These are phyloP conservation scores for Tachypleus tridentatus DNA, from an alignment of 1,140 invertebrate genomes.

Conservation along the genomic window DNA sequence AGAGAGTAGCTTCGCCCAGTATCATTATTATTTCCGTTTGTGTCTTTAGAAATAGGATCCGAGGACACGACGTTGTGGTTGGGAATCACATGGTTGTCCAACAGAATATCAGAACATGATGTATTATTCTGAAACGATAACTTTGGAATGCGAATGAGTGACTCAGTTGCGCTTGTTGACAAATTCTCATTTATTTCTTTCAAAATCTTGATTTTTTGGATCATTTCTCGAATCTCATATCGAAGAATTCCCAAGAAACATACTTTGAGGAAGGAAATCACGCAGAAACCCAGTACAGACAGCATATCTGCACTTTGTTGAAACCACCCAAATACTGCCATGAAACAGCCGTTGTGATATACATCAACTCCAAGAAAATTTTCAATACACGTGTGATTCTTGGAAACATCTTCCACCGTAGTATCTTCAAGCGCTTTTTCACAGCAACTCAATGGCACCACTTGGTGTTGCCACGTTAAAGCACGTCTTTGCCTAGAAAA, in stretches of 20 bases:
- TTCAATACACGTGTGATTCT: slow-evolving; percentile 13
- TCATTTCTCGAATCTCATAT: slow-evolving; percentile 77
- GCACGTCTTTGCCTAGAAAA: slow-evolving; percentile 5
- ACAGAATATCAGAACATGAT: too few relatives aligned
- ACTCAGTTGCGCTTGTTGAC: not conserved
- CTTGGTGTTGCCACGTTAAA: slow-evolving; percentile 5
- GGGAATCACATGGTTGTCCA: too few relatives aligned
- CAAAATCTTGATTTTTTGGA: slow-evolving; percentile 64
- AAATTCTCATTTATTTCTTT: slow-evolving; percentile 32
- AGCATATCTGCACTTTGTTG: slow-evolving; percentile 62
- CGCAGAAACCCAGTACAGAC: slow-evolving; percentile 75
- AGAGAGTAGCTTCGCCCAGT: too few relatives aligned
- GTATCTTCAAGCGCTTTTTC: not conserved
- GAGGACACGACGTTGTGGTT: too few relatives aligned
- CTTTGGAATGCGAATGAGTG: too few relatives aligned
- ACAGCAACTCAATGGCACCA: slow-evolving; percentile 24
- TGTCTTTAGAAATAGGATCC: too few relatives aligned
- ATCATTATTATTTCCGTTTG: too few relatives aligned
- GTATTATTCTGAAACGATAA: too few relatives aligned
- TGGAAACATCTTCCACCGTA: slow-evolving; percentile 5
- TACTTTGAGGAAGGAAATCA: slow-evolving; percentile 75
- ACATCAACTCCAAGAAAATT: slow-evolving; percentile 7
- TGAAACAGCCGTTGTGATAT: slow-evolving; percentile 47
- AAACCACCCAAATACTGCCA: slow-evolving; percentile 54
- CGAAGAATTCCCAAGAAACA: slow-evolving; percentile 74